Base-by-base conservation (phyloP, 2,797 vertebrate genomes). In the Glossophaga mutica region DNA sequence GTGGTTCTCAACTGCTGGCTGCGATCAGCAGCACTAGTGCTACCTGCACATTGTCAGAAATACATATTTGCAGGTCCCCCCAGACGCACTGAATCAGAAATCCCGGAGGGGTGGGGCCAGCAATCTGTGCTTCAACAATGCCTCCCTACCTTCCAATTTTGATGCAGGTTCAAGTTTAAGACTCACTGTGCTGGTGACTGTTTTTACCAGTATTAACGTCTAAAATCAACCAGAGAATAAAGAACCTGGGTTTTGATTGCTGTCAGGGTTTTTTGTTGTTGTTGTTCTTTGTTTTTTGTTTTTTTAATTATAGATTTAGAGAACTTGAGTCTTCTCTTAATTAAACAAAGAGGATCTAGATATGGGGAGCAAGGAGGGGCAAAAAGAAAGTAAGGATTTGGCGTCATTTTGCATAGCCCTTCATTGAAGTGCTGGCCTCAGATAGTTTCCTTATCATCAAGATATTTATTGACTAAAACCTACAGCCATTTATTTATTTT, bases 401-500 rank as follows among this genome's bases (percentile, higher is more conserved):
- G 89, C 65, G n/a, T 57, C 24, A 29, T 44, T 88, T 77, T 74
- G 74, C 73, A 15, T 3, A 67, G 19, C 15, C 96, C 52, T 94
- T 94, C 94, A 84, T 32, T 86, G 50, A 88, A 89, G 44, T 26
- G 2, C 9, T 97, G 88, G 94, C 90, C 96, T 82, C n/a, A 96
- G 95, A 95, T 86, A 34, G 32, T 92, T 89, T 95, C 90, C 65
- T 11, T 94, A 94, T 95, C 97, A 97, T 6, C 7, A 42, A 86
- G 82, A 97, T 9, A 91, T 96, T 96, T 14, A 94, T 96, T 95
- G 90, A 71, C 68, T 83, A 84, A 85, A 95, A 37, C 0, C 24
- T 67, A 93, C 96, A 97, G 97, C 89, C 26, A 5, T 96, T 95
- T 97, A 93, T n/a, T n/a, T n/a, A n/a, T n/a, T n/a, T n/a, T n/a